A percentile compares a stretch with the other conserved stretches of the same genome.
Conservation (phyloP, 2,113 vertebrate species). For the Puntigrus tetrazona region DNA sequence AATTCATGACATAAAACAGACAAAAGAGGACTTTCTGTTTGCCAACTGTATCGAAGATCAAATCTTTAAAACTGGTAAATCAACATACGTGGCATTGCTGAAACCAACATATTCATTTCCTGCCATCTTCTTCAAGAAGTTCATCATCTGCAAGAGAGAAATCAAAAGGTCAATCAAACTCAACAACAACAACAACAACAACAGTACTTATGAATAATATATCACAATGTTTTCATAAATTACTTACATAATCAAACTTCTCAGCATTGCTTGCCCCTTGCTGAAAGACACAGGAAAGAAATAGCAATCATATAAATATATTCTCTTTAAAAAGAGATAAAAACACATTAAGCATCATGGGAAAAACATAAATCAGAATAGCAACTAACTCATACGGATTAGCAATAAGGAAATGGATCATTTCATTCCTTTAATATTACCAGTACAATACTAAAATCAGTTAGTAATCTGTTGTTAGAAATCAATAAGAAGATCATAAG, state of each 20-base stretch:
- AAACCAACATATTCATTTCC: constrained; percentile 98
- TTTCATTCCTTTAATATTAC: neutral
- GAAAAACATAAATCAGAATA: neutral
- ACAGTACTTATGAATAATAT: no score
- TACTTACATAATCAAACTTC: constrained; percentile 98
- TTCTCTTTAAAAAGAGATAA: neutral
- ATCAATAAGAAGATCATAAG: neutral
- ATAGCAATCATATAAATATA: constrained; percentile 23
- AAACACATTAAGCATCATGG: neutral
- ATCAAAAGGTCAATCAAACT: neutral
- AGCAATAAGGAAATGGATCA: neutral
- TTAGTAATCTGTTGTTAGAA: constrained; percentile 48
- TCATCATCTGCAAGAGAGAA: constrained; percentile 83
- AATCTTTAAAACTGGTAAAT: neutral
- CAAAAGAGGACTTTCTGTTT: neutral
- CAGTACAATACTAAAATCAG: neutral
- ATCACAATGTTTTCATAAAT: neutral
- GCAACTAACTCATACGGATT: neutral
- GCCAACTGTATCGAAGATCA: neutral
- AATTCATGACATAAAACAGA: neutral
- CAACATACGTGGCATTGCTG: constrained; percentile 97
- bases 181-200: neutral
- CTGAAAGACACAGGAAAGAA: constrained; percentile 72
- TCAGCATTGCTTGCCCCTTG: constrained; percentile 94
- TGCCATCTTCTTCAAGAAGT: constrained; percentile 95